Conservation (phyloP, 2,888 invertebrate genomes). For the Mimas tiliae region DNA sequence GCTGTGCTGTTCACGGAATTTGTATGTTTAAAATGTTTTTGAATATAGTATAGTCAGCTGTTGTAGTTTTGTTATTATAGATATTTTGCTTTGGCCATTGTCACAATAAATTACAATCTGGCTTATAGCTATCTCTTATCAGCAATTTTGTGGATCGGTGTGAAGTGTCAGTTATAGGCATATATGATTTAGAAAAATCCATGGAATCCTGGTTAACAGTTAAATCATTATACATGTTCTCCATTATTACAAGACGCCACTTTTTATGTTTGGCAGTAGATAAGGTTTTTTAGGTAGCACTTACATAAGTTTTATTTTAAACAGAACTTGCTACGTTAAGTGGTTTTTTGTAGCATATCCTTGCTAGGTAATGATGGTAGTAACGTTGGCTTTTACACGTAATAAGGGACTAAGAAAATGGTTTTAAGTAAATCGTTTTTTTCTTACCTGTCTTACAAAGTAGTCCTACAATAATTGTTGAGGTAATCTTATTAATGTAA, state of each 20-base stretch:
- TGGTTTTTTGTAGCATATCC: not conserved
- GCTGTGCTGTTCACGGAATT: too few relatives aligned
- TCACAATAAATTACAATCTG: not conserved
- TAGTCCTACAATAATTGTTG: too few relatives aligned
- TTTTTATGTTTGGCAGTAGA: not conserved
- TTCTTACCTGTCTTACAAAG: too few relatives aligned
- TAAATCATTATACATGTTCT: not conserved
- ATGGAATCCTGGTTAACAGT: not conserved
- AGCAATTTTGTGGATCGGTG: not conserved
- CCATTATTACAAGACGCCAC: not conserved
- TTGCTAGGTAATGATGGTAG: not conserved
- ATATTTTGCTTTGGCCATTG: not conserved
- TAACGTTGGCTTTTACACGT: not conserved
- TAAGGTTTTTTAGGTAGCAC: not conserved
- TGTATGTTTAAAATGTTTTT: too few relatives aligned
- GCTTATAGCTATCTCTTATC: slow-evolving; percentile 7
- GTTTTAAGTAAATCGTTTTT: too few relatives aligned
- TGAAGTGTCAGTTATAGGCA: not conserved
- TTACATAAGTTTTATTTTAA: not conserved
- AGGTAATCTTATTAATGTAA: too few relatives aligned
- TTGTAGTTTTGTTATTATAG: too few relatives aligned
- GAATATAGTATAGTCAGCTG: too few relatives aligned
- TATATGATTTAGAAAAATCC: slow-evolving; percentile 11
- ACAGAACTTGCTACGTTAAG: not conserved
- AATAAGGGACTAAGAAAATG: not conserved